Evolutionary conservation across 2,888 invertebrate genomes (phyloP), one percentile per base, ranked within the genome.

Genomic region (Drosophila bunnanda): DNA sequence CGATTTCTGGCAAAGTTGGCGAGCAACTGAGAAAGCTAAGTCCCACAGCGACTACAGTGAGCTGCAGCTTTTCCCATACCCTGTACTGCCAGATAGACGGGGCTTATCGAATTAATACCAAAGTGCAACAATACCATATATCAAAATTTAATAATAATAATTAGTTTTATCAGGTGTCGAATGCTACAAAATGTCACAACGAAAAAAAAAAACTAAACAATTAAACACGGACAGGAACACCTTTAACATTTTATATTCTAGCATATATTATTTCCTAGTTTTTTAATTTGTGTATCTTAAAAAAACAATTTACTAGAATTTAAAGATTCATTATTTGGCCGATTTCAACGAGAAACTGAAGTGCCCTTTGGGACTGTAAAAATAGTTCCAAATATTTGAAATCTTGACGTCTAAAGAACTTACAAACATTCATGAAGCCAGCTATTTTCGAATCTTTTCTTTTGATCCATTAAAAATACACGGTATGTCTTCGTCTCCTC

Each of bases 1-100:
- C 70, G 76, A 66, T 67, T 80, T 50, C 65, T 59, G 41, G 41
- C 44, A 77, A 72, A 77, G 79, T 68, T 79, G 68, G 71, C 74
- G 75, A 68, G 61, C 75, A 67, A 82, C 84, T 82, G 77, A 80
- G 25, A 50, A 38, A 55, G 44, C 36, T 20, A 22, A 43, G 10
- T 46, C 34, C 39, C 46, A 22, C 58, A 57, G 39, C 41, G 46
- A 48, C 34, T 22, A 22, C 15, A 20, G 55, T 36, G 32, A 48
- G 68, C 43, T 22, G 15, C 22, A 52, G 54, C 62, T 41, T 34
- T 58, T 20, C 28, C 9, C 4, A 32, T 2, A 59, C 59, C 59
- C 30, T 22, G 38, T 32, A 59, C 9, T 22, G 20, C 3, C 7
- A n/a, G 6, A 10, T 10, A 10, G 30, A 2, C 4, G 5, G 53